Evolutionary conservation across 2,113 vertebrate genomes (phyloP).

Genomic region (Cavia porcellus): DNA sequence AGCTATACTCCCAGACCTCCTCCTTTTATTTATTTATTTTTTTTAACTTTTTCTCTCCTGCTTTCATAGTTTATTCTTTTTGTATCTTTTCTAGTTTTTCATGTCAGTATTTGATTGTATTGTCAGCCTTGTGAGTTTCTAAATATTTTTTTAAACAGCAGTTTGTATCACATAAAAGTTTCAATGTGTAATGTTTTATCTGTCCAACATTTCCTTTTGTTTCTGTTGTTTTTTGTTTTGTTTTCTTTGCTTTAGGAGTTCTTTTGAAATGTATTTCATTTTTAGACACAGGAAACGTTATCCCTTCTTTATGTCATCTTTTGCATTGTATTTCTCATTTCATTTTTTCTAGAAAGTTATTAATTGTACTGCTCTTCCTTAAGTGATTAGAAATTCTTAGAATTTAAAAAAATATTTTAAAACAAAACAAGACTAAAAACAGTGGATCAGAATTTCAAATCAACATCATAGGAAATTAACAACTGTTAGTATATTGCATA

Average conservation of each 20-base stretch:
- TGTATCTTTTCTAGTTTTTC: background rate
- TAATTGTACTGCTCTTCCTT: constrained; percentile 21
- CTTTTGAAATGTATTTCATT: constrained; percentile 8
- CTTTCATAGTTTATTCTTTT: background rate
- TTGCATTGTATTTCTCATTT: constrained; percentile 44
- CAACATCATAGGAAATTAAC: too few species aligned
- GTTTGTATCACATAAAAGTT: background rate
- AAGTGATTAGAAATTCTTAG: background rate
- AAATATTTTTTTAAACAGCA: background rate
- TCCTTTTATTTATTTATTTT: background rate
- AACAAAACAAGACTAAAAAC: too few species aligned
- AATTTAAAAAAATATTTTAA: too few species aligned
- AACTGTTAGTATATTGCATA: too few species aligned
- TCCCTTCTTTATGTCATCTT: background rate
- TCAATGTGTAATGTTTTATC: constrained; percentile 5
- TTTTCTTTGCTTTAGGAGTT: background rate
- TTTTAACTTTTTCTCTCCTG: background rate
- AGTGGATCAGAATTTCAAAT: too few species aligned
- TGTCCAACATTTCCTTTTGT: background rate
- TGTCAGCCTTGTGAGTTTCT: constrained; percentile 6
- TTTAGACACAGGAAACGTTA: background rate
- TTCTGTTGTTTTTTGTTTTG: background rate
- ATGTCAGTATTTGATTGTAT: background rate
- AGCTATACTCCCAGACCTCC: too few species aligned
- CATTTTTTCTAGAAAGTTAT: constrained; percentile 17